These are phyloP conservation scores for Schrankia costaestrigalis DNA, from an alignment of 2,888 invertebrate genomes.

Conservation along the genomic window DNA sequence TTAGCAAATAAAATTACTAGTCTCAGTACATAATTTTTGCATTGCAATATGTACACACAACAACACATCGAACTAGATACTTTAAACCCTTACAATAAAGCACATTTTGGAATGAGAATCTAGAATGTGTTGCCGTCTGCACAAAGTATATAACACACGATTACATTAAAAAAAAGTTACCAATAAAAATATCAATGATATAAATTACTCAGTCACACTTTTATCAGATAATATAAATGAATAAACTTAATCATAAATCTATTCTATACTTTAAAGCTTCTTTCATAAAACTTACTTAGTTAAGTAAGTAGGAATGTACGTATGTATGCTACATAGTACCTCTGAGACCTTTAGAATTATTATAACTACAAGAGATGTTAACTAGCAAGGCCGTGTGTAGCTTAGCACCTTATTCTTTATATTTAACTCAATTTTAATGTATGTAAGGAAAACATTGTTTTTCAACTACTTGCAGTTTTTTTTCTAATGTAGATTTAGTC, in stretches of 20 bases:
- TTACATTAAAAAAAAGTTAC: slow-evolving; percentile 24
- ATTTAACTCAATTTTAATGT: no score
- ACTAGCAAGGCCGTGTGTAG: no score
- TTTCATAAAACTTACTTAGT: slow-evolving; percentile 55
- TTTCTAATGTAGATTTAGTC: no score
- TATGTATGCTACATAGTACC: slow-evolving; percentile 16
- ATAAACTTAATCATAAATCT: slow-evolving; percentile 39
- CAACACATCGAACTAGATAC: no score
- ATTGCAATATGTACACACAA: no score
- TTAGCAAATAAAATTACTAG: no score
- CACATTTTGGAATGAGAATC: no score
- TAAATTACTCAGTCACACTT: slow-evolving; percentile 50
- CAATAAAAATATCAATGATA: slow-evolving; percentile 29
- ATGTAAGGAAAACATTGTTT: no score
- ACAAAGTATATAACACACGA: background rate
- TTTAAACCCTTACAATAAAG: no score
- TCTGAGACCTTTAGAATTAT: slow-evolving; percentile 15
- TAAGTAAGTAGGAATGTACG: slow-evolving; percentile 48
- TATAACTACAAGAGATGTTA: slow-evolving; percentile 1
- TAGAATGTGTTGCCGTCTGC: no score
- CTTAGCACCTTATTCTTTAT: background rate
- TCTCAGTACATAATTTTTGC: no score
- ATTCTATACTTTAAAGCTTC: slow-evolving; percentile 71
- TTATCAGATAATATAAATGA: slow-evolving; percentile 41
- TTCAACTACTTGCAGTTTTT: no score